Evolutionary conservation across 1,140 invertebrate species (phyloP).

Genomic region (Dendroctonus ponderosae): DNA sequence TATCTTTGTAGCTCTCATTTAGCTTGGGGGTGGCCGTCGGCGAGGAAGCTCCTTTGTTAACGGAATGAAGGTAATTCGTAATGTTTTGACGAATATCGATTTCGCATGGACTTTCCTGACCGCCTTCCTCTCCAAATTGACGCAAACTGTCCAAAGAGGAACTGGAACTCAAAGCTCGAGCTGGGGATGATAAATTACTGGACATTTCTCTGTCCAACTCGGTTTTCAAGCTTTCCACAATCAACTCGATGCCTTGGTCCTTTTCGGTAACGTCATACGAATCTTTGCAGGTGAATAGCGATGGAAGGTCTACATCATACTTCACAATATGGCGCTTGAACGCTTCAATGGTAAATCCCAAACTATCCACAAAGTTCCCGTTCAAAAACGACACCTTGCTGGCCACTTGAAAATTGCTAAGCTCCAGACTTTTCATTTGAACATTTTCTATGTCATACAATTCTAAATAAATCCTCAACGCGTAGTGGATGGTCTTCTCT

Average conservation of each 20-base stretch:
- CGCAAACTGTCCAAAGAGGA: conserved; percentile 49
- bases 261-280: conserved; percentile 35
- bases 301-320: conserved; percentile 36
- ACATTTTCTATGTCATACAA: conserved; percentile 49
- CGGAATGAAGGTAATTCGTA: conserved; percentile 46
- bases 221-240: conserved; percentile 41
- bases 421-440: conserved; percentile 47
- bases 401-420: conserved; percentile 51
- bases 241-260: conserved; percentile 38
- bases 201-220: conserved; percentile 40
- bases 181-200: conserved; percentile 39
- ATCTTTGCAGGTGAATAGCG: conserved; percentile 36
- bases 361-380: conserved; percentile 50
- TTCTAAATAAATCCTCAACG: conserved; percentile 48
- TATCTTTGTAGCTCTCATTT: conserved; percentile 23
- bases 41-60: conserved; percentile 43
- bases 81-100: conserved; percentile 47
- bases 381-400: conserved; percentile 51
- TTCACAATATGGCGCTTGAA: conserved; percentile 46
- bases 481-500: conserved; percentile 49
- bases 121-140: conserved; percentile 48
- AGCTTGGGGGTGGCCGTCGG: background rate
- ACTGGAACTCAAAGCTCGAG: conserved; percentile 46
- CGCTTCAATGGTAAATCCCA: conserved; percentile 51
- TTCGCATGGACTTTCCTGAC: conserved; percentile 48